Evolutionary conservation across 2,888 invertebrate genomes (phyloP).

Genomic region (Lampropteryx suffumata): DNA sequence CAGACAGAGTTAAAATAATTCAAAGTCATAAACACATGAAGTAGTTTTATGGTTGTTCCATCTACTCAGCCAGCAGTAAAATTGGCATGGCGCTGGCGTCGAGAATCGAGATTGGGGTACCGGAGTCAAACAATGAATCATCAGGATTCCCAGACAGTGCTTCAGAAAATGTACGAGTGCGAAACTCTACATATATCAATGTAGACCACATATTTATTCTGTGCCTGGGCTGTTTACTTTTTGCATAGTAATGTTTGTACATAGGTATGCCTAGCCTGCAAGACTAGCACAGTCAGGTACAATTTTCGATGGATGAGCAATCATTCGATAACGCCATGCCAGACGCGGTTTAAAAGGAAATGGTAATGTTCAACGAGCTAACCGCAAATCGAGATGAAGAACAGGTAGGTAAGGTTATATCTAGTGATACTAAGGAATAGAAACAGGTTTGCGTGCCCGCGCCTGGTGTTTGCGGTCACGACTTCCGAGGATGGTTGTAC

Average conservation of each 20-base stretch:
- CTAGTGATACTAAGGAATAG: slow-evolving; percentile 38
- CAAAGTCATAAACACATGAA: slow-evolving; percentile 52
- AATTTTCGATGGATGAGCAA: slow-evolving; percentile 15
- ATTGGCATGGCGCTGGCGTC: slow-evolving; percentile 62
- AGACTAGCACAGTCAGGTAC: slow-evolving; percentile 2
- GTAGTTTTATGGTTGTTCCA: slow-evolving; percentile 58
- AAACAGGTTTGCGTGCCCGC: slow-evolving; percentile 65
- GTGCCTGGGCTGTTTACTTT: background rate
- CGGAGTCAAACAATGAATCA: slow-evolving; percentile 50
- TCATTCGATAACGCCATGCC: slow-evolving; percentile 20
- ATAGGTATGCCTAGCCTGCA: background rate
- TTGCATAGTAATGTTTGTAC: background rate
- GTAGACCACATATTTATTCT: background rate
- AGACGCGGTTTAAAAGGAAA: slow-evolving; percentile 20
- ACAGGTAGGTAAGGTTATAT: too few relatives aligned
- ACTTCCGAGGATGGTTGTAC: slow-evolving; percentile 56
- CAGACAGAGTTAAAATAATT: slow-evolving; percentile 48
- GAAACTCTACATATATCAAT: too few relatives aligned
- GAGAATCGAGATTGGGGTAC: slow-evolving; percentile 52
- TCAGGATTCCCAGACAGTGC: slow-evolving; percentile 34
- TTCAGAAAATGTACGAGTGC: slow-evolving; percentile 8
- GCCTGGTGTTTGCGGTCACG: slow-evolving; percentile 70
- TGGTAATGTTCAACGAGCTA: slow-evolving; percentile 33
- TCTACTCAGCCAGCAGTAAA: slow-evolving; percentile 59
- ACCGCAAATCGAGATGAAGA: slow-evolving; percentile 37